Conservation (phyloP, 2,113 vertebrate species). For the Macquaria ambigua region DNA sequence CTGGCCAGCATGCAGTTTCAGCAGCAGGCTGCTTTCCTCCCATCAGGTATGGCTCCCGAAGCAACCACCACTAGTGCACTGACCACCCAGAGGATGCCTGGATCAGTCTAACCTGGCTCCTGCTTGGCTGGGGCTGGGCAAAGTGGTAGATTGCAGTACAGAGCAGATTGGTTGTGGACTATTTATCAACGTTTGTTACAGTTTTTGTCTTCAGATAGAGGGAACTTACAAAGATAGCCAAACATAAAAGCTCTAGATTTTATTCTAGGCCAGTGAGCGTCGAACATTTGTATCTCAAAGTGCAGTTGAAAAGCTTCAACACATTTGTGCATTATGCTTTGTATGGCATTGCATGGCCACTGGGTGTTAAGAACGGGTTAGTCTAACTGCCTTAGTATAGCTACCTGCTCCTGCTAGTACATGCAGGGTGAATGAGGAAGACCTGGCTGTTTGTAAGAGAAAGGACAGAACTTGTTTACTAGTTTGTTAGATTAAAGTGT, state of each 20-base stretch:
- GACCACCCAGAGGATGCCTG: conserved; percentile 60
- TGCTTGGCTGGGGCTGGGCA: conserved; percentile 55
- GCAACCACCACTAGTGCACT: conserved; percentile 75
- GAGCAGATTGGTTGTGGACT: conserved; percentile 26
- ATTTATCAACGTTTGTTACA: background rate
- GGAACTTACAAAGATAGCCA: background rate
- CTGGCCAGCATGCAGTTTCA: conserved; percentile 99
- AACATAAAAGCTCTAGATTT: conserved; percentile 1
- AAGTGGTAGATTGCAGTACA: conserved; percentile 30
- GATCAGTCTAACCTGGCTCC: conserved; percentile 63
- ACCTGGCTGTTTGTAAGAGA: background rate
- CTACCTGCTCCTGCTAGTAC: background rate
- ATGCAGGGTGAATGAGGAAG: conserved; percentile 1
- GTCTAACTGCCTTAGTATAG: conserved; percentile 41
- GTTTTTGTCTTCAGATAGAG: background rate
- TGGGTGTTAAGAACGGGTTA: conserved; percentile 29
- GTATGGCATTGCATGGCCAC: conserved; percentile 70
- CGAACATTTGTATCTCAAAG: conserved; percentile 13
- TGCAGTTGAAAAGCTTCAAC: conserved; percentile 19
- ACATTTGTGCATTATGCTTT: conserved; percentile 50
- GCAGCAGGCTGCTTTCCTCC: conserved; percentile 97
- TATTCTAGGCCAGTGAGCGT: background rate
- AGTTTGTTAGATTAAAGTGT: conserved; percentile 5
- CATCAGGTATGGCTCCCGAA: conserved; percentile 94
- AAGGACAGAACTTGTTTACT: background rate